Conservation (phyloP, 2,888 invertebrate species). For the Chymomyza caudatula region DNA sequence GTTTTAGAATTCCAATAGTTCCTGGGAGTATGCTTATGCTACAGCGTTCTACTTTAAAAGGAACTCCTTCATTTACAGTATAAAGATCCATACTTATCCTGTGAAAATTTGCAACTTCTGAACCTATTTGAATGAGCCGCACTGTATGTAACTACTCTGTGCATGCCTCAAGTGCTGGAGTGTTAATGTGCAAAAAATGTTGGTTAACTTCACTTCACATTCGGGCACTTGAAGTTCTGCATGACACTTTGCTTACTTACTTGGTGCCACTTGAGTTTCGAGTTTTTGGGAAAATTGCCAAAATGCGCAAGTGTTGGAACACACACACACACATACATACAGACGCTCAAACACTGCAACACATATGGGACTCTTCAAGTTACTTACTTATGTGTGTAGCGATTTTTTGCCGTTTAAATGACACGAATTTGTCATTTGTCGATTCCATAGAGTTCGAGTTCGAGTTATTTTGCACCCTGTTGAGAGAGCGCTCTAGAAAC, state of each 20-base stretch:
- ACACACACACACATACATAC: conserved; percentile 14
- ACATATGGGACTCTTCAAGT: conserved; percentile 20
- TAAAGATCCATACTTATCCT: no score
- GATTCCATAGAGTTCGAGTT: no score
- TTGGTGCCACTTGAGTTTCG: conserved; percentile 3
- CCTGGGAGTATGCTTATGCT: no score
- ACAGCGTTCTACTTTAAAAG: no score
- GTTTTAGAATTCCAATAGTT: no score
- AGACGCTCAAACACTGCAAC: neutral
- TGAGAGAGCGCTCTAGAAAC: neutral
- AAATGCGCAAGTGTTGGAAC: conserved; percentile 52
- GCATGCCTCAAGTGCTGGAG: conserved; percentile 47
- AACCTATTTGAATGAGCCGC: neutral
- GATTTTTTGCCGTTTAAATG: conserved; percentile 43
- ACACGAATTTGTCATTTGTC: conserved; percentile 64
- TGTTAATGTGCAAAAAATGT: conserved; percentile 71
- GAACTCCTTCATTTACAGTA: no score
- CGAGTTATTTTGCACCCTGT: conserved; percentile 11
- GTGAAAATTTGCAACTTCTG: neutral
- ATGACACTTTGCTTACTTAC: conserved; percentile 28
- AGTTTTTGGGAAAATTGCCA: conserved; percentile 57
- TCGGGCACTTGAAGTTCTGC: conserved; percentile 23
- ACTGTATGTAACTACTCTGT: neutral
- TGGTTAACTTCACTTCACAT: conserved; percentile 34
- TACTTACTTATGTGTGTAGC: conserved; percentile 58